Base-by-base conservation (phyloP, 2,113 vertebrate genomes). In the Leptocoma aspasia region DNA sequence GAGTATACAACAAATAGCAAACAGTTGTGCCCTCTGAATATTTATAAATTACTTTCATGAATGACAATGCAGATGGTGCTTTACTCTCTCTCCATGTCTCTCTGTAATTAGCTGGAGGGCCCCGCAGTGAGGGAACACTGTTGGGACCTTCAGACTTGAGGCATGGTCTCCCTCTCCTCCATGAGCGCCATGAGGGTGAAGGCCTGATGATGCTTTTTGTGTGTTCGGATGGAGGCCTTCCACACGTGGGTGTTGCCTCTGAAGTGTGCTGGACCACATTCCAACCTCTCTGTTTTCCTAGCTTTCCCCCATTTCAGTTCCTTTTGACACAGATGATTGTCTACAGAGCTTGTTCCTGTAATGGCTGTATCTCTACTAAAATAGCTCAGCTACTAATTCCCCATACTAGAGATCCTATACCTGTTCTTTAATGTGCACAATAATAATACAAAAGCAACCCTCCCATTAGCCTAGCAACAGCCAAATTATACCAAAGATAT, bases 191-290 rank as follows among this genome's bases (percentile, higher is more conserved):
- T 39, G 18, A 78, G 17, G 15, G 2, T 4, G 2, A 95, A 79
- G n/a, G 17, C 11, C 20, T 72, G n/a, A 57, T 26, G 28, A 61
- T 24, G 11, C 1, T 52, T 86, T 64, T 61, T 2, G 0, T 39
- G 31, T 23, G 15, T 22, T 45, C 1, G 0, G 15, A 85, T 57
- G 15, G 24, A 86, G 35, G 14, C 4, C 21, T 9, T 72, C 53
- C 6, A 0, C n/a, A 44, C 0, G 0, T 30, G 18, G 15, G 31
- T 54, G 45, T 15, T 65, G 23, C 15, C 45, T 63, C 20, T 66
- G 28, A 30, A 28, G 18, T 63, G n/a, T 35, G 11, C 63, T 61
- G 66, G 57, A 79, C 22, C 42, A 50, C 15, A 77, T 61, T 85
- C 41, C 57, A 72, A 22, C 17, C 21, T 59, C 15, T 65, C 52